phyloP scores from a whole-genome alignment of 2,888 invertebrate species.

The Bhutanitis thaidina region DNA sequence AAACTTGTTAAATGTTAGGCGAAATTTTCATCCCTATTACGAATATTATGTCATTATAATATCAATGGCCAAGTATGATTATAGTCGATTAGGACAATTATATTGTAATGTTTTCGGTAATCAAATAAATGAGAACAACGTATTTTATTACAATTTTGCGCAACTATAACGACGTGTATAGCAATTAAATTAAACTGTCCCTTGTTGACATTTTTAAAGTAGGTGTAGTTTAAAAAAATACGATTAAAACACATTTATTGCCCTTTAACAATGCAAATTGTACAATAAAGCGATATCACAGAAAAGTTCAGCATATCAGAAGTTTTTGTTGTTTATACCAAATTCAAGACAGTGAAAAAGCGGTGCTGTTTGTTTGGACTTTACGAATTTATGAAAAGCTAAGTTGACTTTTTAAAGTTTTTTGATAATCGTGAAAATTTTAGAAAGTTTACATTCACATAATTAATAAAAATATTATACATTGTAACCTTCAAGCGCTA shows the following conservation, averaged over 20 bases:
- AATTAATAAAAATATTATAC: too few species aligned
- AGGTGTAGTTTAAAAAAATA: constrained; percentile 7
- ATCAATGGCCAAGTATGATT: constrained; percentile 1
- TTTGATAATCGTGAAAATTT: too few species aligned
- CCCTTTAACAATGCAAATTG: constrained; percentile 8
- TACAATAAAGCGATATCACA: background rate
- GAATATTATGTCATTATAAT: constrained; percentile 17
- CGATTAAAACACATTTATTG: constrained; percentile 17
- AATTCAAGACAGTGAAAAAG: background rate
- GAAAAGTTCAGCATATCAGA: background rate
- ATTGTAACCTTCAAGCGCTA: too few species aligned
- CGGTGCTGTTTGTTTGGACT: too few species aligned
- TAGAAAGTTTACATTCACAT: too few species aligned
- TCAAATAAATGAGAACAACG: constrained; percentile 19
- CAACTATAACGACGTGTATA: constrained; percentile 7
- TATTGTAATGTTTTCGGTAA: constrained; percentile 11
- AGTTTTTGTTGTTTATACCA: background rate
- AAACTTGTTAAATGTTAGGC: too few species aligned
- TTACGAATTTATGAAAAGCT: too few species aligned
- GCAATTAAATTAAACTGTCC: constrained; percentile 15
- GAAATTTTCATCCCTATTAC: too few species aligned
- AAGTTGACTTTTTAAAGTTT: too few species aligned
- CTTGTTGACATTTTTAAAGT: constrained; percentile 18
- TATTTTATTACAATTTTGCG: constrained; percentile 8
- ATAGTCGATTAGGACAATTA: background rate